phyloP scores from a whole-genome alignment of 1,140 invertebrate species.

The Teleogryllus occipitalis region DNA sequence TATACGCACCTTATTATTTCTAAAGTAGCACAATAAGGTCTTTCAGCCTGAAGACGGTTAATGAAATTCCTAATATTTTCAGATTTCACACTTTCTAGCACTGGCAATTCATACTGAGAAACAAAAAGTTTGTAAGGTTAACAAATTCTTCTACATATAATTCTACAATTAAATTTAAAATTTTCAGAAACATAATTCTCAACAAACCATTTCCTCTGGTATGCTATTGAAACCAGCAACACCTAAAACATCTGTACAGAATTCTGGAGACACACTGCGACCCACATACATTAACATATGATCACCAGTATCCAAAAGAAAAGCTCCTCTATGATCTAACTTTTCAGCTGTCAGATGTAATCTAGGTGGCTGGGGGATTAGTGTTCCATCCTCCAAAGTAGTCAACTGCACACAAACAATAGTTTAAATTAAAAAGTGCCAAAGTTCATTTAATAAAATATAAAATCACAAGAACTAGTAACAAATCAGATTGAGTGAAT shows the following conservation, averaged over 20 bases:
- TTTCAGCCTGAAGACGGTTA: constrained; percentile 72
- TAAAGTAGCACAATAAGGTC: constrained; percentile 67
- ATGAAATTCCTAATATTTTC: constrained; percentile 73
- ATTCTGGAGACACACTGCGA: constrained; percentile 62
- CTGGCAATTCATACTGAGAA: constrained; percentile 64
- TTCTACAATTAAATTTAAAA: background rate
- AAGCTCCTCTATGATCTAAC: constrained; percentile 81
- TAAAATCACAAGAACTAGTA: background rate
- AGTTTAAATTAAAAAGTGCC: no score
- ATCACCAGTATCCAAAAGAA: constrained; percentile 81
- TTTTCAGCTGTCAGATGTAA: constrained; percentile 57
- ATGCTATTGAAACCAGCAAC: constrained; percentile 50
- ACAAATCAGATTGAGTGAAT: background rate
- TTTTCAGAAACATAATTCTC: background rate
- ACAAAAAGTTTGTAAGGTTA: constrained; percentile 25
- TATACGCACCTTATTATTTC: constrained; percentile 68
- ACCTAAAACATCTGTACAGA: constrained; percentile 66
- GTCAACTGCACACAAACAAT: background rate
- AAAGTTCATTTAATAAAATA: no score
- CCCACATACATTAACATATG: constrained; percentile 82
- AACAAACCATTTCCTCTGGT: constrained; percentile 52
- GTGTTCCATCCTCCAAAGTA: constrained; percentile 22
- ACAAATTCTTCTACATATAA: background rate
- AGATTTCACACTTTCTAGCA: constrained; percentile 65
- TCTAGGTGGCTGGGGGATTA: constrained; percentile 37